phyloP scores from a whole-genome alignment of 2,888 invertebrate genomes.

The Cryptops parisi region DNA sequence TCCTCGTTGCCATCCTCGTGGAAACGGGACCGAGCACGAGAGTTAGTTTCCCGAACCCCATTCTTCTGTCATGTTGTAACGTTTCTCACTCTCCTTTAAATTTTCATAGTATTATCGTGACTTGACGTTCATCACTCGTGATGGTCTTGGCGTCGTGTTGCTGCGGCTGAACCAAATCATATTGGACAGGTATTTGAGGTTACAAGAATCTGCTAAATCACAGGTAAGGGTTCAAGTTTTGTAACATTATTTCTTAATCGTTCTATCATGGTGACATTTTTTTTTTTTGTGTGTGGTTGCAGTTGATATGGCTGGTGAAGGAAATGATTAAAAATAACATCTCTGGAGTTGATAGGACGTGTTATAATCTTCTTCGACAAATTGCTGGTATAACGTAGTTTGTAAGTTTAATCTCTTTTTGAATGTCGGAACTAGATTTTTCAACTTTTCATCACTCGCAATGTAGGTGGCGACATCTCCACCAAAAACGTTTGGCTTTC shows the following conservation, averaged over 20 bases:
- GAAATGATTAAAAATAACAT: constrained; percentile 87
- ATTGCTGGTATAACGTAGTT: constrained; percentile 49
- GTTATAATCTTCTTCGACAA: constrained; percentile 82
- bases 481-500: constrained; percentile 59
- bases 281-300: constrained; percentile 29
- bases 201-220: constrained; percentile 60
- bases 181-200: constrained; percentile 72
- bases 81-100: constrained; percentile 17
- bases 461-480: constrained; percentile 64
- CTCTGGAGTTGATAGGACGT: constrained; percentile 69
- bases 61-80: neutral
- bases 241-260: too few relatives aligned
- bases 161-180: constrained; percentile 69
- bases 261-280: neutral
- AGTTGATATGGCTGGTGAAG: constrained; percentile 76
- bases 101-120: constrained; percentile 63
- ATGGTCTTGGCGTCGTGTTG: constrained; percentile 69
- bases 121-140: constrained; percentile 73
- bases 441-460: too few relatives aligned
- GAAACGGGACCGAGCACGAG: constrained; percentile 44
- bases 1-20: constrained; percentile 72
- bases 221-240: too few relatives aligned
- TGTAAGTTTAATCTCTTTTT: neutral
- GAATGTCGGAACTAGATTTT: too few relatives aligned
- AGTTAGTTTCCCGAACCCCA: neutral